Base-by-base conservation (phyloP, 2,113 vertebrate genomes). In the Puffinus mauretanicus region DNA sequence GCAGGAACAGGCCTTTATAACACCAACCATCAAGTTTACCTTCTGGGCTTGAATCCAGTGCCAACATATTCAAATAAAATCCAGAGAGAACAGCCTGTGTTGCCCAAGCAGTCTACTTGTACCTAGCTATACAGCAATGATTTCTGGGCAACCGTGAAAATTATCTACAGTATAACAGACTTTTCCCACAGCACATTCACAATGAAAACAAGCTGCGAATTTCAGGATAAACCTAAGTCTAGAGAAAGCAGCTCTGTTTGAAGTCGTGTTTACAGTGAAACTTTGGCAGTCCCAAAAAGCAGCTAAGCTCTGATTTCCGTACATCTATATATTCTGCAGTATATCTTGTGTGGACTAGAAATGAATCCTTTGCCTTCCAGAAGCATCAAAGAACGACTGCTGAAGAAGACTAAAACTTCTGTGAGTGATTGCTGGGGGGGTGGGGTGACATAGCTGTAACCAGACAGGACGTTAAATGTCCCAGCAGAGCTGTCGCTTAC, bases 241-340 rank as follows among this genome's bases (percentile, higher is more conserved):
- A 87, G 11, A 69, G 96, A 96, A 97, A 87, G 97, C 72, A 94
- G 86, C 62, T 96, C 90, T 94, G 93, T 94, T 97, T 95, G 94
- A 97, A 97, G 92, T 67, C 78, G 47, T 91, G 91, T 97, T 97
- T 96, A 94, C 93, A 95, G 97, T 90, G 89, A 97, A 96, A 97
- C 86, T 90, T 88, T 93, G 89, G 97, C 92, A 97, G 87, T 83
- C 88, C 88, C 57, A 77, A 89, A 97, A 97, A 91, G 70, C 93
- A 93, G 77, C 93, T 96, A 92, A 97, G 94, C 86, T 97, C 95
- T 5, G 71, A 97, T 97, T 97, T 95, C 97, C 91, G 94, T 92
- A 86, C 92, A 86, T 95, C 65, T 90, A 92, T 93, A 91, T 96
- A 94, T 96, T 95, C 97, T 96, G 90, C 93, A 97, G 86, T 96